These are phyloP conservation scores for Cyprinodon variegatus DNA, from an alignment of 2,113 vertebrate species.

Conservation along the genomic window DNA sequence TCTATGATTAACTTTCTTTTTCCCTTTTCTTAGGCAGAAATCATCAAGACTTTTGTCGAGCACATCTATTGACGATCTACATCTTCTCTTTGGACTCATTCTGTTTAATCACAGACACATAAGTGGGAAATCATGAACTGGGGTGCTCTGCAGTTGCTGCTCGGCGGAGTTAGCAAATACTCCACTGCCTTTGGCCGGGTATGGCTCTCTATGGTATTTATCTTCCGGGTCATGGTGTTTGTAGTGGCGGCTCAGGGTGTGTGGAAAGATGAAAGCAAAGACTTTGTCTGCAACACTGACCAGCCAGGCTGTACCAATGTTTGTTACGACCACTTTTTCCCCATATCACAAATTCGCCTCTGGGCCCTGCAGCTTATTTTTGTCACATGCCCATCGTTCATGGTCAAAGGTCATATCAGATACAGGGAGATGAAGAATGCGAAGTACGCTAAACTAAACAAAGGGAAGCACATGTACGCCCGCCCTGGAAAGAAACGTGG, in stretches of 20 bases:
- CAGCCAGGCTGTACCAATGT: constrained; percentile 92
- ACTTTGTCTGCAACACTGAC: constrained; percentile 90
- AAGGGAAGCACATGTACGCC: constrained; percentile 63
- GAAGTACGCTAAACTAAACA: constrained; percentile 41
- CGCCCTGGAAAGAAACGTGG: constrained; percentile 88
- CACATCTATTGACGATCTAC: constrained; percentile 8
- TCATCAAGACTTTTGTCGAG: neutral
- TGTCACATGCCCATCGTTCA: constrained; percentile 90
- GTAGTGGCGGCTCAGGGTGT: constrained; percentile 90
- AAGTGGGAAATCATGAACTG: constrained; percentile 85
- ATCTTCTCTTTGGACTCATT: neutral
- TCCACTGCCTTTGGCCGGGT: constrained; percentile 91
- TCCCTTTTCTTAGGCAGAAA: constrained; percentile 11
- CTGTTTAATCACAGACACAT: neutral
- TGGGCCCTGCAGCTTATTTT: constrained; percentile 98
- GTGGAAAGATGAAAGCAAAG: constrained; percentile 90
- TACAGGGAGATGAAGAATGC: constrained; percentile 86
- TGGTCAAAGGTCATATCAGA: constrained; percentile 91
- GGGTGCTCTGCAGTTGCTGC: constrained; percentile 79
- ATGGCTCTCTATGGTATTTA: constrained; percentile 93
- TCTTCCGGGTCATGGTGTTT: constrained; percentile 91
- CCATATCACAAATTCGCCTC: constrained; percentile 91
- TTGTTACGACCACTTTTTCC: constrained; percentile 90
- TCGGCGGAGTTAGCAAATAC: constrained; percentile 92
- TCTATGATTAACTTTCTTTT: neutral